Conservation (phyloP, 1,140 invertebrate genomes). For the Argopecten irradians region DNA sequence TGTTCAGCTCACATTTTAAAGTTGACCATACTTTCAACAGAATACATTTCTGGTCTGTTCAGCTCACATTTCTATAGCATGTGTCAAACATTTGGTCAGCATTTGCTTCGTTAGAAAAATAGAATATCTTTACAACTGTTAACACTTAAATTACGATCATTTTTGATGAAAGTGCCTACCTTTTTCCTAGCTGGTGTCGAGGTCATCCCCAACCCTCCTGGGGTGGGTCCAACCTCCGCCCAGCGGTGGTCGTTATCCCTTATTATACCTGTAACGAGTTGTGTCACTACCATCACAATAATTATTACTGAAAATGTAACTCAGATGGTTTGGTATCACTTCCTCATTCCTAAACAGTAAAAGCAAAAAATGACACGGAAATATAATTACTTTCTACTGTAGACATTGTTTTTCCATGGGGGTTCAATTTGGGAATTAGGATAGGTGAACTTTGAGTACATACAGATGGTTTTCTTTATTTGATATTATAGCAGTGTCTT, state of each 20-base stretch:
- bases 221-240: neutral
- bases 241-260: neutral
- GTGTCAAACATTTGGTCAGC: constrained; percentile 7
- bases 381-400: too few species aligned
- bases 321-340: neutral
- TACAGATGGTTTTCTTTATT: too few species aligned
- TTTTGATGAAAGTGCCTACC: neutral
- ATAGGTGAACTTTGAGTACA: too few species aligned
- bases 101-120: neutral
- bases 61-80: neutral
- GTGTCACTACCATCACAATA: neutral
- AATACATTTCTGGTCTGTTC: neutral
- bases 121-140: neutral
- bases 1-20: too few species aligned
- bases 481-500: too few species aligned
- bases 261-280: neutral
- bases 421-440: too few species aligned
- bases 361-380: too few species aligned
- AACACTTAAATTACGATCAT: neutral
- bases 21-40: too few species aligned
- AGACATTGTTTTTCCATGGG: too few species aligned
- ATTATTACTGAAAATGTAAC: neutral
- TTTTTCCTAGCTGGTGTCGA: neutral
- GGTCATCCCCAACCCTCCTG: neutral
- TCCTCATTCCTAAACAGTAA: neutral